phyloP scores from a whole-genome alignment of 1,140 invertebrate genomes.

The Bombyx mandarina region DNA sequence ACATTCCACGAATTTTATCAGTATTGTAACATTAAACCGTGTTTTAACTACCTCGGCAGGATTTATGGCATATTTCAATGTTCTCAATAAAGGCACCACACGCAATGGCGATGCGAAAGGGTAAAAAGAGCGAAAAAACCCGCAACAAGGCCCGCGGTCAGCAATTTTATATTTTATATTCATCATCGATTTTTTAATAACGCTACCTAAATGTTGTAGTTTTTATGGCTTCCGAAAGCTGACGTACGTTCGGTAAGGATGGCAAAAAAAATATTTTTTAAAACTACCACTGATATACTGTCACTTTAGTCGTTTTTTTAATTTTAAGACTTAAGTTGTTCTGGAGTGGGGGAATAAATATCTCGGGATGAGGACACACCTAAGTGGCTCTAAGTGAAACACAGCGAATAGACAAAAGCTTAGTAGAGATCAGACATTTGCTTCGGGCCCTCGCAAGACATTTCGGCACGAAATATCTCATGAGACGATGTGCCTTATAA shows the following conservation, averaged over 20 bases:
- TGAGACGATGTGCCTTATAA: no score
- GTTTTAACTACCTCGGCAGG: constrained; percentile 27
- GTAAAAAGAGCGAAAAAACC: constrained; percentile 25
- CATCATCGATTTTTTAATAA: constrained; percentile 17
- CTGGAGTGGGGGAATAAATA: no score
- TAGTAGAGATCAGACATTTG: no score
- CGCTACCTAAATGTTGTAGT: background rate
- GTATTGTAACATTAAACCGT: constrained; percentile 34
- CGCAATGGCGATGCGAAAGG: constrained; percentile 27
- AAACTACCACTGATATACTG: no score
- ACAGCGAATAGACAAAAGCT: no score
- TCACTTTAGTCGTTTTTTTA: no score
- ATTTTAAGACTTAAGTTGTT: no score
- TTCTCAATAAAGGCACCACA: constrained; percentile 28
- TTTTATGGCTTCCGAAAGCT: no score
- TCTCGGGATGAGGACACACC: no score
- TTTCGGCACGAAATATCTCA: no score
- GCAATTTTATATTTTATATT: constrained; percentile 27
- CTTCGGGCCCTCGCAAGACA: no score
- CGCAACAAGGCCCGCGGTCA: constrained; percentile 25
- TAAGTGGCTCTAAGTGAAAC: no score
- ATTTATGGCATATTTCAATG: constrained; percentile 36
- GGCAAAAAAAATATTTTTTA: background rate
- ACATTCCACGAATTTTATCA: constrained; percentile 12
- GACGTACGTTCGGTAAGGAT: background rate